These are phyloP conservation scores for Channa maculata DNA, from an alignment of 2,113 vertebrate genomes.

Conservation along the genomic window DNA sequence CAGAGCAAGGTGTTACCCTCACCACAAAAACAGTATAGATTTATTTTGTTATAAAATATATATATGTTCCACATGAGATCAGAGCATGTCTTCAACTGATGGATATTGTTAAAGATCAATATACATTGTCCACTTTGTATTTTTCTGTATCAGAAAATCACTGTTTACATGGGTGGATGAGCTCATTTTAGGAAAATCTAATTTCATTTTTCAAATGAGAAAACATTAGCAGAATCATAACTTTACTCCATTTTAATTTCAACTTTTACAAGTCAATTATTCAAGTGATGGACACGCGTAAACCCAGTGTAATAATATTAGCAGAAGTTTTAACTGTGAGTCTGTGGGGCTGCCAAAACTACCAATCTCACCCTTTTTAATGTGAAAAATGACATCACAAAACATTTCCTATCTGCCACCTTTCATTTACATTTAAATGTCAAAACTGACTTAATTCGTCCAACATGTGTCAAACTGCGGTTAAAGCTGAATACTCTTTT, in stretches of 20 bases:
- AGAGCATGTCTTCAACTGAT: conserved; percentile 69
- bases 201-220: conserved; percentile 64
- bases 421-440: too few species aligned
- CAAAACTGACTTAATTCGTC: too few species aligned
- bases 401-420: too few species aligned
- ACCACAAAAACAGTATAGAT: conserved; percentile 72
- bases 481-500: too few species aligned
- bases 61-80: conserved; percentile 65
- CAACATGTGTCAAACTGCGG: too few species aligned
- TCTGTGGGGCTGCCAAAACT: conserved; percentile 4
- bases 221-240: conserved; percentile 48
- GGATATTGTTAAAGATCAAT: conserved; percentile 64
- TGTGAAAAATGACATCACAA: too few species aligned
- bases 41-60: conserved; percentile 81
- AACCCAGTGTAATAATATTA: background rate
- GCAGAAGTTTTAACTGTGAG: background rate
- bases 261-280: conserved; percentile 20
- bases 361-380: background rate
- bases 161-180: conserved; percentile 80
- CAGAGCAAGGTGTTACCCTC: conserved; percentile 46
- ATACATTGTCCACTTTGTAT: conserved; percentile 78
- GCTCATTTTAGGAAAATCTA: conserved; percentile 74
- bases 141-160: conserved; percentile 89
- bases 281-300: background rate
- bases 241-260: conserved; percentile 7